These are phyloP conservation scores for Chelonus insularis DNA, from an alignment of 1,140 invertebrate genomes.

Conservation along the genomic window DNA sequence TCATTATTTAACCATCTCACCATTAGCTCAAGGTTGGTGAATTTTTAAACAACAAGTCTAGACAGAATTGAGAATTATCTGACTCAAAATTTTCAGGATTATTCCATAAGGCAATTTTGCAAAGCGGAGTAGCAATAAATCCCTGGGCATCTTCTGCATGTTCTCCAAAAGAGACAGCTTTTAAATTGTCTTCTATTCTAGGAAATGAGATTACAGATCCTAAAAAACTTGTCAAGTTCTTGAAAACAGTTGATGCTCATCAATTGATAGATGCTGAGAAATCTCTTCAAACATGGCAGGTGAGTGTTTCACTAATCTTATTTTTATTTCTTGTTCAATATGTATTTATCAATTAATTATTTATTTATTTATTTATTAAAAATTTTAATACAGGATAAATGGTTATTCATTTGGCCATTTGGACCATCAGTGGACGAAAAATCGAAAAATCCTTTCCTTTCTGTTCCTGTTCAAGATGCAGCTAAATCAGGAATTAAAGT, in stretches of 20 bases:
- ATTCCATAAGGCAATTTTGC: constrained; percentile 64
- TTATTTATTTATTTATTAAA: too few relatives aligned
- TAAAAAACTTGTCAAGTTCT: constrained; percentile 51
- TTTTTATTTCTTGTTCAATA: neutral
- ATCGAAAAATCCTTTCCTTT: constrained; percentile 52
- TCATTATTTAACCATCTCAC: constrained; percentile 39
- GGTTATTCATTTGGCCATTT: constrained; percentile 32
- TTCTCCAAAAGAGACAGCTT: constrained; percentile 47
- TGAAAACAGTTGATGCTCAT: constrained; percentile 48
- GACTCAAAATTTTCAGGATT: constrained; percentile 58
- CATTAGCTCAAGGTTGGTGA: constrained; percentile 39
- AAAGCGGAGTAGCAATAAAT: constrained; percentile 61
- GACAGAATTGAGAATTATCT: too few relatives aligned
- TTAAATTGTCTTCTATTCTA: constrained; percentile 51
- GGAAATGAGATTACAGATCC: constrained; percentile 54
- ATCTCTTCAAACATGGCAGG: neutral
- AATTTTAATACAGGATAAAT: constrained; percentile 39
- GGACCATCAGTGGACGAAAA: constrained; percentile 41
- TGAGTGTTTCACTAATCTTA: neutral
- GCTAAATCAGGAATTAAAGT: constrained; percentile 59
- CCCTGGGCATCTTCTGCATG: constrained; percentile 45
- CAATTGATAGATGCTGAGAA: constrained; percentile 22
- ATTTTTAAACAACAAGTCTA: too few relatives aligned
- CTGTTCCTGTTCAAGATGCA: constrained; percentile 41
- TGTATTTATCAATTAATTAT: too few relatives aligned